phyloP scores from a whole-genome alignment of 2,797 vertebrate genomes.

The Gymnodraco acuticeps region DNA sequence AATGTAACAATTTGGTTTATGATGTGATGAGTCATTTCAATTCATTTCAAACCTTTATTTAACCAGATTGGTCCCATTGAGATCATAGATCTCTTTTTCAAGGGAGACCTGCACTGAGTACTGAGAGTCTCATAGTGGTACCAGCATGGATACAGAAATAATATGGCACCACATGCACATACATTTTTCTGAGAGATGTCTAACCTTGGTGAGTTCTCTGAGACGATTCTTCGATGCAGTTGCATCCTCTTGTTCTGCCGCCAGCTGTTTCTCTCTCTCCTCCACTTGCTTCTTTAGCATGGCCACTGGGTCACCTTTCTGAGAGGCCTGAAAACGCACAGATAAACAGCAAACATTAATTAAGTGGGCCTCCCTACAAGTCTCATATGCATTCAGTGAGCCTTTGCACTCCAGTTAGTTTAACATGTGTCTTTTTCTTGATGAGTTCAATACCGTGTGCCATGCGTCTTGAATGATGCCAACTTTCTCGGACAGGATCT shows the following conservation, averaged over 20 bases:
- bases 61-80: too few relatives aligned
- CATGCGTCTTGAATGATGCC: slow-evolving; percentile 92
- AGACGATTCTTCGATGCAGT: slow-evolving; percentile 89
- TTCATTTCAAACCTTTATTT: too few relatives aligned
- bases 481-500: slow-evolving; percentile 92
- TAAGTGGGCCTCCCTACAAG: background rate
- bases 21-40: too few relatives aligned
- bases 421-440: background rate
- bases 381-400: background rate
- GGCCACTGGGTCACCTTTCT: slow-evolving; percentile 92
- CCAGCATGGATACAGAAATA: background rate
- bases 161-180: background rate
- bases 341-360: background rate
- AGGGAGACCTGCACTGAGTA: too few relatives aligned
- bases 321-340: slow-evolving; percentile 86
- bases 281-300: slow-evolving; percentile 94
- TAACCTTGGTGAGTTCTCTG: slow-evolving; percentile 92
- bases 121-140: background rate
- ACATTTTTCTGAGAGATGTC: slow-evolving; percentile 10
- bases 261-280: slow-evolving; percentile 92
- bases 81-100: too few relatives aligned
- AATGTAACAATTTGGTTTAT: background rate
- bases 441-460: slow-evolving; percentile 88
- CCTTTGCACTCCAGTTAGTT: background rate
- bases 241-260: slow-evolving; percentile 89